These are phyloP conservation scores for Pituophis catenifer DNA, from an alignment of 2,113 vertebrate species.

Conservation along the genomic window DNA sequence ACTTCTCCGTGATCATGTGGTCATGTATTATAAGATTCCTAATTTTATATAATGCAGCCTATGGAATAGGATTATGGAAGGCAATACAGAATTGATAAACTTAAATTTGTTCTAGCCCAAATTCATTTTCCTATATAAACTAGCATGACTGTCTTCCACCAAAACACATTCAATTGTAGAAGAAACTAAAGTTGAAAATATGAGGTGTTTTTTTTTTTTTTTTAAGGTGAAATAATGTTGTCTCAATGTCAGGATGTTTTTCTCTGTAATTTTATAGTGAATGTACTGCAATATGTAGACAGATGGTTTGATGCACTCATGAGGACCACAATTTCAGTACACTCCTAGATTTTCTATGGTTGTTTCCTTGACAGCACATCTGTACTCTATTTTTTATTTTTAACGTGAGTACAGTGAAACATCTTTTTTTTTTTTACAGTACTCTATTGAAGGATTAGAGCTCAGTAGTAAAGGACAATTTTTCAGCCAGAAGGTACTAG, in stretches of 20 bases:
- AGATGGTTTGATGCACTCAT: not conserved
- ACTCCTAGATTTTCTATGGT: not conserved
- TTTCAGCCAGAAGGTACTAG: not conserved
- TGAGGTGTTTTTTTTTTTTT: not conserved
- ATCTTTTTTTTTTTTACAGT: not conserved
- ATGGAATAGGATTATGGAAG: not conserved
- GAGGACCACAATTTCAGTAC: not conserved
- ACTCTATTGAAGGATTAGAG: not conserved
- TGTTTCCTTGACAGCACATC: not conserved
- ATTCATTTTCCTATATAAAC: not conserved
- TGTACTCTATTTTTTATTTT: not conserved
- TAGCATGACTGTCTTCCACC: not conserved
- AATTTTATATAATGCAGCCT: not conserved
- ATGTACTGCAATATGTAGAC: not conserved
- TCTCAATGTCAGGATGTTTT: not conserved
- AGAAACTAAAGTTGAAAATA: not conserved
- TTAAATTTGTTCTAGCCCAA: not conserved
- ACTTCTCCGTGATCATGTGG: no score
- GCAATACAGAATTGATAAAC: not conserved
- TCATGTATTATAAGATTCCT: not conserved
- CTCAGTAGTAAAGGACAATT: not conserved
- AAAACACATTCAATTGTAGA: not conserved
- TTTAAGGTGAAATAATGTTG: not conserved
- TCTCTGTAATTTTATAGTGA: not conserved
- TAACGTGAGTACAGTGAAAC: not conserved